A percentile compares a stretch with the other conserved stretches of the same genome.
Evolutionary conservation across 2,113 vertebrate genomes (phyloP).

Genomic region (Rhodinocichla rosea): DNA sequence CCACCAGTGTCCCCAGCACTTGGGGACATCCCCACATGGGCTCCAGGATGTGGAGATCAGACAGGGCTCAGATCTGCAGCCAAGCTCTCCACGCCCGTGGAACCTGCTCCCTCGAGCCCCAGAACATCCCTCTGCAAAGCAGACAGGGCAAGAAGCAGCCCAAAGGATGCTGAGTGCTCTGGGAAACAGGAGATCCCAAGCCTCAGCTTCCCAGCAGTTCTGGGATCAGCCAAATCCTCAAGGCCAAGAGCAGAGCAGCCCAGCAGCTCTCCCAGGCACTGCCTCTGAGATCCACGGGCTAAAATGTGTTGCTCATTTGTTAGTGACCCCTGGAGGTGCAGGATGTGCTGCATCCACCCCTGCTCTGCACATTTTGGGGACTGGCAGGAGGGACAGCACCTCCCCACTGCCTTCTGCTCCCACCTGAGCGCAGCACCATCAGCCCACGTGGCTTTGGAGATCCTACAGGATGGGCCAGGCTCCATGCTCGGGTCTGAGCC

Average conservation of each 20-base stretch:
- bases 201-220: not conserved
- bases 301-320: fast-evolving
- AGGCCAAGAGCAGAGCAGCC: not conserved
- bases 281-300: not conserved
- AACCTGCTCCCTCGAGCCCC: not conserved
- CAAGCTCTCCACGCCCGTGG: not conserved
- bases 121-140: not conserved
- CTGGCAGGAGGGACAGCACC: not conserved
- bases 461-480: not conserved
- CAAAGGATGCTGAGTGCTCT: not conserved
- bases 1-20: not conserved
- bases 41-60: not conserved
- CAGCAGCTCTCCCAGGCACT: not conserved
- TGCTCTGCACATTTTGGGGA: not conserved
- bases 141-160: not conserved
- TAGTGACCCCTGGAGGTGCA: not conserved
- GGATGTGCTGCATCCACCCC: not conserved
- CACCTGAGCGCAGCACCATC: fast-evolving
- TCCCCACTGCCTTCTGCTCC: not conserved
- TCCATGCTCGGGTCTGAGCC: fast-evolving
- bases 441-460: fast-evolving
- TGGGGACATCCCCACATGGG: fast-evolving
- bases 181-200: not conserved
- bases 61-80: not conserved
- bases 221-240: not conserved